phyloP scores from a whole-genome alignment of 2,113 vertebrate genomes.

The Ciconia boyciana region DNA sequence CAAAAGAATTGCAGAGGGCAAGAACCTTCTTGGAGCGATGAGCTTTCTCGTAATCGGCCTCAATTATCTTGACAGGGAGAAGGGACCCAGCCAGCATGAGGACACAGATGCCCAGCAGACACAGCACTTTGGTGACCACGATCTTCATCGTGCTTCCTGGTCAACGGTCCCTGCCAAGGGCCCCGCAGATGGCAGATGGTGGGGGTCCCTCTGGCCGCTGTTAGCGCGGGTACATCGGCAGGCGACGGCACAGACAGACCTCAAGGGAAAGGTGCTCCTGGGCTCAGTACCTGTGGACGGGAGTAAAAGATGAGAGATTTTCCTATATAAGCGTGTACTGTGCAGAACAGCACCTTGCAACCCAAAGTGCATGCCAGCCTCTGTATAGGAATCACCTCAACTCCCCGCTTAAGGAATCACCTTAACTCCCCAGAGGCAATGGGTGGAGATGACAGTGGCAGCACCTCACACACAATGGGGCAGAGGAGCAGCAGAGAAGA shows the following conservation, averaged over 20 bases:
- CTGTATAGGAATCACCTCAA: background rate
- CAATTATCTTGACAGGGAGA: slow-evolving; percentile 82
- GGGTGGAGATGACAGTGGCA: background rate
- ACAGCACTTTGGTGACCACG: slow-evolving; percentile 82
- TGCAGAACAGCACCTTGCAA: background rate
- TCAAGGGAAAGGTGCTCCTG: background rate
- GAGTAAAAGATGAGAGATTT: accelerated
- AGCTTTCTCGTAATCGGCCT: slow-evolving; percentile 79
- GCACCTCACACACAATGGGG: background rate
- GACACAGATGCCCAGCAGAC: slow-evolving; percentile 80
- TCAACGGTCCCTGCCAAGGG: too few relatives aligned
- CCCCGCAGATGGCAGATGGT: background rate
- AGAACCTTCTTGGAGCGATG: slow-evolving; percentile 75
- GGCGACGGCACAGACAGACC: accelerated
- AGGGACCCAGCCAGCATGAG: slow-evolving; percentile 87
- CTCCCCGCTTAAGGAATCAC: background rate
- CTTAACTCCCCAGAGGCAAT: background rate
- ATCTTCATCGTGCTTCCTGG: slow-evolving; percentile 69
- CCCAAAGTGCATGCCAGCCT: background rate
- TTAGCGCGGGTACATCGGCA: accelerated
- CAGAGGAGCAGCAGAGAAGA: too few relatives aligned
- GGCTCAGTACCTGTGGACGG: background rate
- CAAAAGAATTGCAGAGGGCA: slow-evolving; percentile 85
- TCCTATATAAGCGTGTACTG: accelerated
- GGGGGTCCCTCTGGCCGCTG: accelerated